These are phyloP conservation scores for Podarcis siculus DNA, from an alignment of 2,797 vertebrate species.

Conservation along the genomic window DNA sequence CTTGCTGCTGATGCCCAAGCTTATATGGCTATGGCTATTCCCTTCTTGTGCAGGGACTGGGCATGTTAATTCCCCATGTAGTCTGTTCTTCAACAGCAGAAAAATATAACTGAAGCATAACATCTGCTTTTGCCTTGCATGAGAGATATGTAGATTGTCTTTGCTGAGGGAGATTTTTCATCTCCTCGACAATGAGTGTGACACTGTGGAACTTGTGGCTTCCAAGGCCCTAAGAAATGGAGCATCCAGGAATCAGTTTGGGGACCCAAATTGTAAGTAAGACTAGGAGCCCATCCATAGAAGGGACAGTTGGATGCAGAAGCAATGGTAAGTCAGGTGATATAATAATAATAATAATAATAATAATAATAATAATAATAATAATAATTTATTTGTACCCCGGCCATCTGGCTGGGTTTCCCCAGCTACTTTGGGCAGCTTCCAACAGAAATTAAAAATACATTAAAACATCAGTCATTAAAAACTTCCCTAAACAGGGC, in stretches of 20 bases:
- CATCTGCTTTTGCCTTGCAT: neutral
- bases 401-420: too few species aligned
- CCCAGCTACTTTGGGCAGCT: too few species aligned
- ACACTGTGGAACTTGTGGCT: neutral
- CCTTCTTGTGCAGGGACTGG: neutral
- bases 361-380: too few species aligned
- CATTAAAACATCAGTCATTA: too few species aligned
- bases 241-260: neutral
- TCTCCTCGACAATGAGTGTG: neutral
- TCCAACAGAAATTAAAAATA: too few species aligned
- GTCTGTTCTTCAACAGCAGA: neutral
- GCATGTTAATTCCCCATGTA: too few species aligned
- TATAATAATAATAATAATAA: too few species aligned
- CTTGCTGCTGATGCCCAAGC: neutral
- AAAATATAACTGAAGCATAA: neutral
- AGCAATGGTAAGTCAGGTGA: neutral
- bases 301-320: too few species aligned
- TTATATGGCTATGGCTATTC: neutral
- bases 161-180: neutral
- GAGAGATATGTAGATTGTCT: neutral
- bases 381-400: too few species aligned
- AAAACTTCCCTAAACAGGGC: too few species aligned
- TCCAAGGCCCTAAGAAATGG: neutral
- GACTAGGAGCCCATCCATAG: neutral
- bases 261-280: neutral